These are phyloP conservation scores for Recurvirostra avosetta DNA, from an alignment of 2,113 vertebrate species.

Conservation along the genomic window DNA sequence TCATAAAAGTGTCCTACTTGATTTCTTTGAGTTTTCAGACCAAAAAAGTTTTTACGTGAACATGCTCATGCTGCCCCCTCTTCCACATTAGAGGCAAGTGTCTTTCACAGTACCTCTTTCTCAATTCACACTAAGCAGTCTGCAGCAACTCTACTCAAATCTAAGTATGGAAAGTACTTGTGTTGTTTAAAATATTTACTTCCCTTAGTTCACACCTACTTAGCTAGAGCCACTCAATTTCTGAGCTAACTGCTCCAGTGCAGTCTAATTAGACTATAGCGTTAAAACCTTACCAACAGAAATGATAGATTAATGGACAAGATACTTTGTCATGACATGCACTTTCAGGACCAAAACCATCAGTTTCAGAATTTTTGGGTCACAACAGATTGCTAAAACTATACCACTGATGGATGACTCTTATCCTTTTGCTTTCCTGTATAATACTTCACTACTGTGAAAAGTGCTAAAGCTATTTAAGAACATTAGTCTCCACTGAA, in stretches of 20 bases:
- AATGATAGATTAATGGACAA: not conserved
- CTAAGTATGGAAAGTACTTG: not conserved
- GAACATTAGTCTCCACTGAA: not conserved
- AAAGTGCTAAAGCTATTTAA: not conserved
- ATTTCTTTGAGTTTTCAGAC: not conserved
- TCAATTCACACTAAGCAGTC: not conserved
- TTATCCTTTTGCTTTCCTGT: not conserved
- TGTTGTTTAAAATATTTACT: not conserved
- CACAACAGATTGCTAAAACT: not conserved
- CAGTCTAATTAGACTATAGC: not conserved
- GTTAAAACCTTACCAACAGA: not conserved
- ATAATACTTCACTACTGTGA: not conserved
- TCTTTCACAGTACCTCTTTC: not conserved
- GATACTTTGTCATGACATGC: not conserved
- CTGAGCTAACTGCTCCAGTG: not conserved
- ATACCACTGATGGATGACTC: not conserved
- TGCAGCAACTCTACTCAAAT: not conserved
- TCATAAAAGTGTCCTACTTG: not conserved
- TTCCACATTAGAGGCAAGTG: not conserved
- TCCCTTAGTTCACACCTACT: not conserved
- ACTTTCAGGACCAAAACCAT: not conserved
- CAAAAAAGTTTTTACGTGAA: not conserved
- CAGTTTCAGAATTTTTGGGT: not conserved
- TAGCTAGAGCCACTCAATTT: not conserved
- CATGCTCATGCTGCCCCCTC: not conserved